These are phyloP conservation scores for Diabrotica undecimpunctata DNA, from an alignment of 1,140 invertebrate genomes.

Conservation along the genomic window DNA sequence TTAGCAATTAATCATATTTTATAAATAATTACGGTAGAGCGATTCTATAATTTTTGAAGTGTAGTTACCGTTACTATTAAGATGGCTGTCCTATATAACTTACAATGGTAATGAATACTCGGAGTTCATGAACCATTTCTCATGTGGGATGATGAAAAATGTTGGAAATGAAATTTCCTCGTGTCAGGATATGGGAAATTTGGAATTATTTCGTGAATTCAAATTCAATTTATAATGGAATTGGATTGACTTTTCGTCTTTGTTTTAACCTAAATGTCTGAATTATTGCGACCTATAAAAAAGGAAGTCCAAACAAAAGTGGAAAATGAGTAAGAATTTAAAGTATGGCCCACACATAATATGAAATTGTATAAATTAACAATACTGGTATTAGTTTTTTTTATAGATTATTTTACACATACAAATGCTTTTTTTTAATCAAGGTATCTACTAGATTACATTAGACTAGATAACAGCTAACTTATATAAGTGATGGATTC, in stretches of 20 bases:
- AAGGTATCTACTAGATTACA: no score
- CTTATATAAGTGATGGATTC: no score
- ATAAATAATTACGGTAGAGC: no score
- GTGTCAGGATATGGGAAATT: slow-evolving; percentile 14
- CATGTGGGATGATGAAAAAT: slow-evolving; percentile 22
- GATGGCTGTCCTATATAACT: slow-evolving; percentile 13
- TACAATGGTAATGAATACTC: slow-evolving; percentile 21
- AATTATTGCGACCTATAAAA: background rate
- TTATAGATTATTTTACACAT: no score
- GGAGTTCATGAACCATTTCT: slow-evolving; percentile 20
- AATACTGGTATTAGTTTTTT: no score
- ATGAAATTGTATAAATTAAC: no score
- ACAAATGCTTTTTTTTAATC: no score
- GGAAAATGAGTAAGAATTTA: no score
- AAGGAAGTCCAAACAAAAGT: background rate
- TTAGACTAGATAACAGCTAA: no score
- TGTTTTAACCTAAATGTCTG: background rate
- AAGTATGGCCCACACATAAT: no score
- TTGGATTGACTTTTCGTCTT: background rate
- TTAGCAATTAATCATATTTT: no score
- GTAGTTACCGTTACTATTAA: slow-evolving; percentile 10
- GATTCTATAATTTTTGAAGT: background rate
- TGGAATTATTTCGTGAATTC: slow-evolving; percentile 7
- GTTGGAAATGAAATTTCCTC: slow-evolving; percentile 21
- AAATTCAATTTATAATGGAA: slow-evolving; percentile 3